A percentile compares a stretch with the other conserved stretches of the same genome.
phyloP scores from a whole-genome alignment of 2,113 vertebrate genomes.

The Ondatra zibethicus region DNA sequence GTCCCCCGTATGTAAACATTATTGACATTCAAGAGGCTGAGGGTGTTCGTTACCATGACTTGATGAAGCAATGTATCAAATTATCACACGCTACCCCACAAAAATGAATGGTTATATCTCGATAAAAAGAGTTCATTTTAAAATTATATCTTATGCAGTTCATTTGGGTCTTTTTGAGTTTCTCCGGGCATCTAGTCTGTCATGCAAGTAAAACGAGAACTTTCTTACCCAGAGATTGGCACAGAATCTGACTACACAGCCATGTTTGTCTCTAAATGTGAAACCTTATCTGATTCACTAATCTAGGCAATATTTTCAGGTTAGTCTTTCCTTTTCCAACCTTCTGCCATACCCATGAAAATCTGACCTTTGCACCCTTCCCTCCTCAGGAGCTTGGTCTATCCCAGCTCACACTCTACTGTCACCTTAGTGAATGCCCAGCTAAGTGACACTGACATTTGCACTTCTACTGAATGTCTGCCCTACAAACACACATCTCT shows the following conservation, averaged over 20 bases:
- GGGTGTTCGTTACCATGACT: background rate
- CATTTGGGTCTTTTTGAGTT: background rate
- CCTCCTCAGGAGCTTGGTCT: background rate
- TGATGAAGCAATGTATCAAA: background rate
- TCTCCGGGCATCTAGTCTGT: constrained; percentile 9
- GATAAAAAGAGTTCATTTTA: background rate
- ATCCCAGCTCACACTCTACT: background rate
- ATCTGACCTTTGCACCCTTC: background rate
- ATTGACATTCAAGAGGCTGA: background rate
- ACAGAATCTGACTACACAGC: background rate
- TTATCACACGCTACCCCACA: background rate
- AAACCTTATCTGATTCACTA: constrained; percentile 1
- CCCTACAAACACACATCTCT: background rate
- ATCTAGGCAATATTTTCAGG: background rate
- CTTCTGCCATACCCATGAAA: background rate
- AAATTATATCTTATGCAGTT: background rate
- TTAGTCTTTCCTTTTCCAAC: background rate
- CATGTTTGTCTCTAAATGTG: background rate
- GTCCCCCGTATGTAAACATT: background rate
- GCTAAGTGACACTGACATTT: background rate
- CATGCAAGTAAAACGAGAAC: background rate
- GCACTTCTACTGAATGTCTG: background rate
- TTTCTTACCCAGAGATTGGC: background rate
- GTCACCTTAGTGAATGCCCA: background rate
- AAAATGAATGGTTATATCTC: background rate